A percentile compares a stretch with the other conserved stretches of the same genome.
Evolutionary conservation across 2,797 vertebrate genomes (phyloP).

Genomic region (Microchirus variegatus): DNA sequence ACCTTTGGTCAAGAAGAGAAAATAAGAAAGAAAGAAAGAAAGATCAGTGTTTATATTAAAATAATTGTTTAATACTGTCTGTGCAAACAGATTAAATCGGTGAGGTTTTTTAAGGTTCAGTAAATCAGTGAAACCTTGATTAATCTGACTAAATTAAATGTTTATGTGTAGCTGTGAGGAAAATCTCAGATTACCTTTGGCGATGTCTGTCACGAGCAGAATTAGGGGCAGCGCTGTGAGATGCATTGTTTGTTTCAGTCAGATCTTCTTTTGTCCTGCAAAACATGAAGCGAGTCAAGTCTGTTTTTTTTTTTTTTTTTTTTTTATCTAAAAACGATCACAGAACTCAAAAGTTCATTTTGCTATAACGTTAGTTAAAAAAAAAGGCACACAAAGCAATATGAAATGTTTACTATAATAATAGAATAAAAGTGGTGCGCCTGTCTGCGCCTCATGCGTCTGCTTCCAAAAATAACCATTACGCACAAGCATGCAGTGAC

Average conservation of each 20-base stretch:
- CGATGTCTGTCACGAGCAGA: constrained; percentile 59
- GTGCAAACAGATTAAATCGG: too few species aligned
- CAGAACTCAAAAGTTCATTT: constrained; percentile 55
- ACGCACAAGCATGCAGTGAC: constrained; percentile 34
- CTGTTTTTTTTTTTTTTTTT: not conserved
- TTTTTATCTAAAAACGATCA: not conserved
- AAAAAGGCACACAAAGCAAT: too few species aligned
- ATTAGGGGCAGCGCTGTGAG: constrained; percentile 66
- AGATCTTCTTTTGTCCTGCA: constrained; percentile 55
- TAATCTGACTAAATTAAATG: not conserved
- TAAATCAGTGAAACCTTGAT: not conserved
- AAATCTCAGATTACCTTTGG: constrained; percentile 72
- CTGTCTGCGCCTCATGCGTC: constrained; percentile 54
- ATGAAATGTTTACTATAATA: not conserved
- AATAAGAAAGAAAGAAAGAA: constrained; percentile 16
- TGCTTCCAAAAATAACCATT: constrained; percentile 31
- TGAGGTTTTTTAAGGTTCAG: too few species aligned
- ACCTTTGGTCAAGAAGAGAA: constrained; percentile 69
- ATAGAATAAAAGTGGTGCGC: constrained; percentile 35
- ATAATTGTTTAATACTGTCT: too few species aligned
- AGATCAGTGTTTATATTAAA: constrained; percentile 31
- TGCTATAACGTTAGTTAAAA: too few species aligned
- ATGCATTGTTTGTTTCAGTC: constrained; percentile 68
- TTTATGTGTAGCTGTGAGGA: constrained; percentile 22
- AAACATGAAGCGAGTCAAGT: constrained; percentile 29